Conservation (phyloP, 2,113 vertebrate species). For the Haemorhous mexicanus region DNA sequence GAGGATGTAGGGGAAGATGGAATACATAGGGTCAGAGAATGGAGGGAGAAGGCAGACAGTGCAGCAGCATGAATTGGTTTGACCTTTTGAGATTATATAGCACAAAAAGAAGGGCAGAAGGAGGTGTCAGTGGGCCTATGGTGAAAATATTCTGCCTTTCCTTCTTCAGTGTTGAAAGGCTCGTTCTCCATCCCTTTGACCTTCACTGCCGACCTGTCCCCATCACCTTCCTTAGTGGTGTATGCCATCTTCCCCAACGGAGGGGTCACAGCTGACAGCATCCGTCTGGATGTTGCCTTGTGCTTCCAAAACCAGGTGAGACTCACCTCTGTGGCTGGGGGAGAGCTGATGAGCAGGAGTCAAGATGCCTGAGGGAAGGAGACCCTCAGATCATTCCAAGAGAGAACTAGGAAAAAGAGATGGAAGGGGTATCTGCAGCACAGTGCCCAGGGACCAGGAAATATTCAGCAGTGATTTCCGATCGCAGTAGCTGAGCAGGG, state of each 20-base stretch:
- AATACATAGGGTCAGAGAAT: not conserved
- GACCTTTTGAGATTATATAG: not conserved
- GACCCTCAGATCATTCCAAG: not conserved
- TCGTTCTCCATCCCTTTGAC: constrained; percentile 72
- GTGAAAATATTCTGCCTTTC: not conserved
- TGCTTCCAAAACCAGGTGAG: constrained; percentile 83
- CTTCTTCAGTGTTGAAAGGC: constrained; percentile 67
- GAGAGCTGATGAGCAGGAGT: not conserved
- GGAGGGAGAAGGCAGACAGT: not conserved
- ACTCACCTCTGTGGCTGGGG: not conserved
- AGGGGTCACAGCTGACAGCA: constrained; percentile 72
- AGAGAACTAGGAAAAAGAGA: not conserved
- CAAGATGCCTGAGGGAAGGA: not conserved
- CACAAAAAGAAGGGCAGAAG: not conserved
- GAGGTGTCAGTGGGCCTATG: accelerated
- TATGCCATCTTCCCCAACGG: constrained; percentile 76
- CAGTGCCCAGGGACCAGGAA: not conserved
- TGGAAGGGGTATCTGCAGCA: not conserved
- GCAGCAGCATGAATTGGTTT: not conserved
- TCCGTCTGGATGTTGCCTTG: constrained; percentile 70
- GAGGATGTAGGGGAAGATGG: not conserved
- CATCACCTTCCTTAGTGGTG: constrained; percentile 72
- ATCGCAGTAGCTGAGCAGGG: not conserved
- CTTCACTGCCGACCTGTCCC: constrained; percentile 71
- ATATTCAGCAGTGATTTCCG: not conserved